Conservation (phyloP, 2,113 vertebrate genomes). For the Mola mola region DNA sequence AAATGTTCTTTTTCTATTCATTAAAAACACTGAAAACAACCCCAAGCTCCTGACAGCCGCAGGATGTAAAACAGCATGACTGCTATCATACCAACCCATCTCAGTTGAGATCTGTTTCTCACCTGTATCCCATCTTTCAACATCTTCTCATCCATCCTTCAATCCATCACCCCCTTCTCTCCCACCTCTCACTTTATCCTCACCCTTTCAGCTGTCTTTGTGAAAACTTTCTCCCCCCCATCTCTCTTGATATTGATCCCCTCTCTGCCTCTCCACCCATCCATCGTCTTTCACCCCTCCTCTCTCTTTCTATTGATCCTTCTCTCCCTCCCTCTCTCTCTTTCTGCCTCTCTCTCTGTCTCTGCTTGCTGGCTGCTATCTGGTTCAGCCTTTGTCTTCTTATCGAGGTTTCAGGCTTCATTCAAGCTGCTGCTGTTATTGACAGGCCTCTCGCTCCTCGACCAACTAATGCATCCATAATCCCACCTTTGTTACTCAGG, state of each 20-base stretch:
- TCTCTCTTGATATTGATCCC: constrained; percentile 65
- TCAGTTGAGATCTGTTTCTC: constrained; percentile 18
- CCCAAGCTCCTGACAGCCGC: constrained; percentile 1
- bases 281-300: constrained; percentile 25
- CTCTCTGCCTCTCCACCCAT: constrained; percentile 35
- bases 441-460: constrained; percentile 93
- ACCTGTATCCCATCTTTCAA: constrained; percentile 14
- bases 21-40: constrained; percentile 5
- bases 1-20: not conserved
- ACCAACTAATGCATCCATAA: constrained; percentile 99
- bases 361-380: constrained; percentile 74
- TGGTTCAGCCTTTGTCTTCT: constrained; percentile 92
- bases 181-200: constrained; percentile 3
- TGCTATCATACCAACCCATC: constrained; percentile 1
- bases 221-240: constrained; percentile 64
- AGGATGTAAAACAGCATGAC: constrained; percentile 8
- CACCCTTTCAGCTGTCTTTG: constrained; percentile 39
- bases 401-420: constrained; percentile 98
- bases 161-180: constrained; percentile 5
- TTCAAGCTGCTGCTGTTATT: constrained; percentile 96
- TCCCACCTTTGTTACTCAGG: constrained; percentile 96
- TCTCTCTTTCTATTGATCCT: constrained; percentile 42
- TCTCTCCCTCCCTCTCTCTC: constrained; percentile 77
- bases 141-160: constrained; percentile 26
- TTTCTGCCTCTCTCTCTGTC: constrained; percentile 67